Base-by-base conservation (phyloP, 2,888 invertebrate species). In the Phaedon cochleariae region DNA sequence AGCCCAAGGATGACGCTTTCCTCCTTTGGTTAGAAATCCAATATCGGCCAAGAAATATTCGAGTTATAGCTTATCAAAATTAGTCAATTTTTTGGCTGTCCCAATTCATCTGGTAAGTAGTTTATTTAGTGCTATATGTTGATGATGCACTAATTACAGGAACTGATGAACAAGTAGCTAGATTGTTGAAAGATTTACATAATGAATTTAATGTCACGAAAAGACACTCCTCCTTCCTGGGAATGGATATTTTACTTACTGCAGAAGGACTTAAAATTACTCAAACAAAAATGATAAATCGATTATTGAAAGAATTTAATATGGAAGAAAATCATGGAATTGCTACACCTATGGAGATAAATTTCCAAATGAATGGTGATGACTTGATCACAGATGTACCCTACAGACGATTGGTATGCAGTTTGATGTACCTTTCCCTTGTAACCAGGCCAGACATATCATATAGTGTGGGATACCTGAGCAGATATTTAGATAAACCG, bases 401-500 rank as follows among this genome's bases (percentile, higher is more conserved):
- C 12, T 64, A 64, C 31, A 48, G 64, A 48, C 26, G 41, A 22
- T 29, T 64, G n/a, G 45, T 67, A 4, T 60, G 61, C n/a, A 61
- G 48, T 34, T 26, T 63, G 17, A 59, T 63, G 49, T 62, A 67
- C 37, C 21, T 65, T 12, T 41, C 59, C 1, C n/a, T 52, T 17
- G 46, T 41, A 12, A 34, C 51, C 1, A n/a, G 57, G 64, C 67
- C 64, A 18, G 52, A 64, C 12, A 18, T 65, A 7, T 17, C 34
- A 51, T 59, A 18, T 34, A 46, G 17, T 20, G 59, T 59, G 6
- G 18, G 26, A 49, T 59, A 49, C 20, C 59, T 72, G 6, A 70
- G 72, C 48, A 51, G 61, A 54, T 69, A 31, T 54, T 55, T 71
- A 20, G 67, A 72, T 54, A 67, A 59, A 55, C 70, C 69, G 26